phyloP scores from a whole-genome alignment of 2,888 invertebrate species.

The Mantis religiosa region DNA sequence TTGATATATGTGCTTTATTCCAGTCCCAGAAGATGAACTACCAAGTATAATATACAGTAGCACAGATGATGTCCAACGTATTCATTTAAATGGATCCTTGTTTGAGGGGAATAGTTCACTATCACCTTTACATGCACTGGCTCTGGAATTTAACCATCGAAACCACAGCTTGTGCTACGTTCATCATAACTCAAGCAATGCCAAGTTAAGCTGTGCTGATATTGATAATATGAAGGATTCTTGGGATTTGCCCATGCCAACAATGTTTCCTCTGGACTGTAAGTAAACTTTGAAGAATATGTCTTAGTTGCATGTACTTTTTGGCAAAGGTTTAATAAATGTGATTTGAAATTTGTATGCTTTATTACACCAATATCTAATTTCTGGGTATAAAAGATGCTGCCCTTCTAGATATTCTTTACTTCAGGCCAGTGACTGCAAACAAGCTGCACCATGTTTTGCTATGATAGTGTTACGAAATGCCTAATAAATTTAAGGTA shows the following conservation, averaged over 20 bases:
- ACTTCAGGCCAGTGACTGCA: too few species aligned
- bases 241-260: conserved; percentile 56
- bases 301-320: too few species aligned
- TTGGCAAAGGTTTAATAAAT: too few species aligned
- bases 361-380: too few species aligned
- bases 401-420: too few species aligned
- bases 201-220: conserved; percentile 60
- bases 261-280: conserved; percentile 62
- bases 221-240: conserved; percentile 59
- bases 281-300: conserved; percentile 38
- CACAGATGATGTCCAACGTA: conserved; percentile 59
- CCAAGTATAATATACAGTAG: conserved; percentile 67
- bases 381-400: too few species aligned
- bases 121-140: conserved; percentile 44
- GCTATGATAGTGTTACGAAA: too few species aligned
- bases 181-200: conserved; percentile 27
- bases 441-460: too few species aligned
- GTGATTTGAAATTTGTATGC: too few species aligned
- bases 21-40: conserved; percentile 61
- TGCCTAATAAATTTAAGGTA: too few species aligned
- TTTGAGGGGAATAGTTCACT: conserved; percentile 46
- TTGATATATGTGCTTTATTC: conserved; percentile 31
- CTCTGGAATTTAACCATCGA: conserved; percentile 63
- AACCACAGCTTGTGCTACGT: conserved; percentile 70
- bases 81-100: conserved; percentile 52